These are phyloP conservation scores for Entomyzon cyanotis DNA, from an alignment of 2,113 vertebrate genomes.

Conservation along the genomic window DNA sequence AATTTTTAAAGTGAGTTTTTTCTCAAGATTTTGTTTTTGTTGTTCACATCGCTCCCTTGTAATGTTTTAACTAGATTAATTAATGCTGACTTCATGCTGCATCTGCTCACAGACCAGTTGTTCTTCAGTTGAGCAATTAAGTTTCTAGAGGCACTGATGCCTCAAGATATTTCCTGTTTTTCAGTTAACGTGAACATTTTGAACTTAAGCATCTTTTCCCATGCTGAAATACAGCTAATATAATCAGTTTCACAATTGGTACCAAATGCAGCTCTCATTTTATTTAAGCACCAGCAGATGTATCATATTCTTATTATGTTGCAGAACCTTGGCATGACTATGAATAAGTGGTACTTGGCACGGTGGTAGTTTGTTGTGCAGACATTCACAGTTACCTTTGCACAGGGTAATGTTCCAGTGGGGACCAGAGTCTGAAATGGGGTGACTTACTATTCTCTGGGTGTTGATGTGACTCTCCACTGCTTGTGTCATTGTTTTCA, in stretches of 20 bases:
- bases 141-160: conserved; percentile 54
- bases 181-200: conserved; percentile 33
- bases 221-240: conserved; percentile 35
- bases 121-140: conserved; percentile 48
- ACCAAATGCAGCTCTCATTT: conserved; percentile 26
- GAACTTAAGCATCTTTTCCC: conserved; percentile 33
- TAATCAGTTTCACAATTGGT: conserved; percentile 40
- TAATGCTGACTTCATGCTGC: conserved; percentile 62
- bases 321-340: not conserved
- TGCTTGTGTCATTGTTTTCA: not conserved
- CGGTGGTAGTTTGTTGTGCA: not conserved
- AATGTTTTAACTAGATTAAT: conserved; percentile 48
- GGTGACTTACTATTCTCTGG: not conserved
- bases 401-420: not conserved
- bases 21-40: not conserved
- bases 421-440: not conserved
- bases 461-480: not conserved
- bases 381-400: not conserved
- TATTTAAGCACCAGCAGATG: conserved; percentile 30
- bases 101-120: conserved; percentile 56
- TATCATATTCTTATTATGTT: not conserved
- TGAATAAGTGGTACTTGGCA: not conserved
- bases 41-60: not conserved
- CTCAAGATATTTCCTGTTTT: conserved; percentile 56
- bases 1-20: not conserved